Evolutionary conservation across 2,797 vertebrate genomes (phyloP).

Genomic region (Pipistrellus kuhlii): DNA sequence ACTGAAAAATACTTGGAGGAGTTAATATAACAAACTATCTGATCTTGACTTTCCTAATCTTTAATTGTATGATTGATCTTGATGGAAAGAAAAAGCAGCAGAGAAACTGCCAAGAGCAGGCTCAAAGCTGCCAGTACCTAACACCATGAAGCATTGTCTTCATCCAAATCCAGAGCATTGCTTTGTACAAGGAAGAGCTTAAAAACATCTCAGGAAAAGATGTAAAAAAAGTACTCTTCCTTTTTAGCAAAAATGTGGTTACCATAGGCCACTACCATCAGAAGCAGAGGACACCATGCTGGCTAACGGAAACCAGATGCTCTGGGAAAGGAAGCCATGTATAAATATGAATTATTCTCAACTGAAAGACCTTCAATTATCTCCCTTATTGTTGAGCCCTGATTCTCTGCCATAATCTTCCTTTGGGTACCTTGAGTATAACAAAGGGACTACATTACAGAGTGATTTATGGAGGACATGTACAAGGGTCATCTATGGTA

Average conservation of each 20-base stretch:
- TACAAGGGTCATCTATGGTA: conserved; percentile 72
- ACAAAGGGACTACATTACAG: conserved; percentile 58
- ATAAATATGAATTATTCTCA: conserved; percentile 81
- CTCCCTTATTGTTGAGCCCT: conserved; percentile 59
- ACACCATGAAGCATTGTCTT: not conserved
- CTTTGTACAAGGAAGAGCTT: conserved; percentile 42
- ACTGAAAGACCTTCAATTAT: conserved; percentile 77
- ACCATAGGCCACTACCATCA: conserved; percentile 65
- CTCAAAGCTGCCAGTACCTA: not conserved
- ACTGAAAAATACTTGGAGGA: not conserved
- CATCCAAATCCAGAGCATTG: conserved; percentile 32
- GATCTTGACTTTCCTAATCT: conserved; percentile 1
- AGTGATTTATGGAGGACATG: conserved; percentile 73
- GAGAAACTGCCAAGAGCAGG: not conserved
- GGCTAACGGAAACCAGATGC: conserved; percentile 82
- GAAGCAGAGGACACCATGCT: conserved; percentile 77
- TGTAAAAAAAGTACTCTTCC: conserved; percentile 69
- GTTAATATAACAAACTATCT: not conserved
- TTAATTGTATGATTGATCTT: not conserved
- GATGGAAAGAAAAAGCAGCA: not conserved
- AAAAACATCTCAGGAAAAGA: conserved; percentile 76
- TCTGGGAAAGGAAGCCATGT: conserved; percentile 69
- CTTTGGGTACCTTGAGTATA: conserved; percentile 51
- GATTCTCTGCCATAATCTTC: conserved; percentile 60
- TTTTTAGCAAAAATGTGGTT: conserved; percentile 79